Conservation (phyloP, 2,797 vertebrate genomes). For the Fringilla coelebs region DNA sequence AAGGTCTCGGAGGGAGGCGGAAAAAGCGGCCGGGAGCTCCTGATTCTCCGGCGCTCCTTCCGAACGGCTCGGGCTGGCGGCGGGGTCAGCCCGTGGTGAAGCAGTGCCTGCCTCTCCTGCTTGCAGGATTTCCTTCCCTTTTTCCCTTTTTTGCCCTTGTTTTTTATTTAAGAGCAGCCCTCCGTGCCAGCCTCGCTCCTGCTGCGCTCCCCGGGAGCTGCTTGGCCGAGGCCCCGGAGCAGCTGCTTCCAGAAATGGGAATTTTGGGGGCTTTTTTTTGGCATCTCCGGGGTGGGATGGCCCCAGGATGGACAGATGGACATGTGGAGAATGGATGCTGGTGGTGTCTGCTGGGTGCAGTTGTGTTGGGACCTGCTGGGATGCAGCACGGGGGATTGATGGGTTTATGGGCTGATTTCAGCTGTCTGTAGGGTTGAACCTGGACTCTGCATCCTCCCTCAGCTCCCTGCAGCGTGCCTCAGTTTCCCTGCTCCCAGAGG, state of each 20-base stretch:
- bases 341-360: rapidly evolving
- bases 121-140: background rate
- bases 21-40: background rate
- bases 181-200: background rate
- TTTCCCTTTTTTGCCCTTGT: background rate
- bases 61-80: rapidly evolving
- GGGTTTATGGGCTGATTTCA: background rate
- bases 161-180: background rate
- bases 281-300: background rate
- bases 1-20: background rate
- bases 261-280: background rate
- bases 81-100: background rate
- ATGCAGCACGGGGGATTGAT: rapidly evolving
- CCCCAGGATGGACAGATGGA: background rate
- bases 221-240: background rate
- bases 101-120: background rate
- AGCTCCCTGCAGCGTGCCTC: background rate
- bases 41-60: background rate
- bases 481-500: background rate
- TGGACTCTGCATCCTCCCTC: background rate
- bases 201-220: background rate
- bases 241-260: background rate
- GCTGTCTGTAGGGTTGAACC: background rate
- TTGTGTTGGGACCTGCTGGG: background rate
- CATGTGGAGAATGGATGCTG: rapidly evolving